Conservation (phyloP, 2,797 vertebrate species). For the Oreonectes daqikongensis region DNA sequence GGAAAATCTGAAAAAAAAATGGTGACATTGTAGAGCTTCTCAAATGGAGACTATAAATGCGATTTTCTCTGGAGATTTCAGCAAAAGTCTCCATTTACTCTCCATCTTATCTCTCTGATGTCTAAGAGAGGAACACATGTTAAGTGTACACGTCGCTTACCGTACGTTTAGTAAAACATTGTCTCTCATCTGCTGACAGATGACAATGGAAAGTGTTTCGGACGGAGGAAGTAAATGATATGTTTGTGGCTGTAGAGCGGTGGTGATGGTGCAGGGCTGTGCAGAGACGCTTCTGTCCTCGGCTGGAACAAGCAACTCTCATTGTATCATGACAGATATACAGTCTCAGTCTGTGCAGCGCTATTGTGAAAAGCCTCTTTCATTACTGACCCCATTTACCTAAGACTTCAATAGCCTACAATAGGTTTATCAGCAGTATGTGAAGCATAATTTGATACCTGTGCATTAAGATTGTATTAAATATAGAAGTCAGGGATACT, state of each 20-base stretch:
- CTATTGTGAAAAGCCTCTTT: constrained; percentile 6
- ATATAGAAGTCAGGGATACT: no score
- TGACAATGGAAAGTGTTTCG: constrained; percentile 20
- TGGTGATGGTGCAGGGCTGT: constrained; percentile 32
- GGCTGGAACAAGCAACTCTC: constrained; percentile 28
- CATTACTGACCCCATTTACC: constrained; percentile 21
- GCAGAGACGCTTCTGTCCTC: constrained; percentile 2
- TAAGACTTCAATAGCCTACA: not conserved
- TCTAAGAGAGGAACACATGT: no score
- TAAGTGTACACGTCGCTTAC: not conserved
- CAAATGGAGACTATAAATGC: no score
- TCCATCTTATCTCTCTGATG: no score
- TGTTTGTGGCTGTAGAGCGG: constrained; percentile 20
- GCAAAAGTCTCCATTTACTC: no score
- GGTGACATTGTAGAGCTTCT: no score
- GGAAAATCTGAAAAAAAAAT: no score
- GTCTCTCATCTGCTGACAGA: constrained; percentile 13
- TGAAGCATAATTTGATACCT: no score
- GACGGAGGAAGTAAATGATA: constrained; percentile 40
- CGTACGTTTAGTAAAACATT: constrained; percentile 7
- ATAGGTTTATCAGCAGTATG: not conserved
- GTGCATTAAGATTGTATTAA: no score
- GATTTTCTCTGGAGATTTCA: no score
- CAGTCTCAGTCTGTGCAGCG: constrained; percentile 6
- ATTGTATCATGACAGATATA: constrained; percentile 28